Base-by-base conservation (phyloP, 2,888 invertebrate species). In the Bembecia ichneumoniformis region DNA sequence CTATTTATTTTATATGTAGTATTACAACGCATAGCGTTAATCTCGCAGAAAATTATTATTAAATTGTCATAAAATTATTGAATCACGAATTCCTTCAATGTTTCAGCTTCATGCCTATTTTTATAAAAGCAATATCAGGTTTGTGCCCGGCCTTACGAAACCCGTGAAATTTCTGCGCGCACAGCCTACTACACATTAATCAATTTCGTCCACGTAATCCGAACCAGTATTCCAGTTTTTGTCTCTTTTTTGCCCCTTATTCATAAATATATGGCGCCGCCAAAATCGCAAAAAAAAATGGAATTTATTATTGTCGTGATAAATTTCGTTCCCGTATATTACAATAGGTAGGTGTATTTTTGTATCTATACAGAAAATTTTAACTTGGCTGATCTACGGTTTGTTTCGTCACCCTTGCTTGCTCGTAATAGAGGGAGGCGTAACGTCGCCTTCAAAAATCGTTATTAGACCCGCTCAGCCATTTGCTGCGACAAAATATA, bases 401-500 rank as follows among this genome's bases (percentile, higher is more conserved):
- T 17, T 44, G 44, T 44, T 44, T 16, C 15, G 4, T 13, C 44
- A 44, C 17, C 13, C 44, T 44, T 44, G 10, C 17, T 17, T 44
- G 15, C 17, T 17, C 44, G 13, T 65, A 65, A 63, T 63, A 66
- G 62, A 56, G 28, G 56, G 59, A 50, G 55, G 57, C 58, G 52
- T 52, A 57, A 51, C 51, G 48, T 53, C 52, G 55, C 57, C 58
- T 63, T 57, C 57, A 59, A 60, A 63, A 58, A 59, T 54, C 60
- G 57, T 64, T 66, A 59, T 63, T 61, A 64, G 62, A 55, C 60
- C 61, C 54, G 47, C 50, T 50, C 52, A 47, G 51, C 51, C 55
- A 58, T 52, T 62, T 56, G 58, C 52, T 52, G 59, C 58, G 54
- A 58, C 58, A 58, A 69, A 72, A 63, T 63, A 66, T 62, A 50